Conservation (phyloP, 23 tunicate species). For the Oikopleura vanhoeffeni region DNA sequence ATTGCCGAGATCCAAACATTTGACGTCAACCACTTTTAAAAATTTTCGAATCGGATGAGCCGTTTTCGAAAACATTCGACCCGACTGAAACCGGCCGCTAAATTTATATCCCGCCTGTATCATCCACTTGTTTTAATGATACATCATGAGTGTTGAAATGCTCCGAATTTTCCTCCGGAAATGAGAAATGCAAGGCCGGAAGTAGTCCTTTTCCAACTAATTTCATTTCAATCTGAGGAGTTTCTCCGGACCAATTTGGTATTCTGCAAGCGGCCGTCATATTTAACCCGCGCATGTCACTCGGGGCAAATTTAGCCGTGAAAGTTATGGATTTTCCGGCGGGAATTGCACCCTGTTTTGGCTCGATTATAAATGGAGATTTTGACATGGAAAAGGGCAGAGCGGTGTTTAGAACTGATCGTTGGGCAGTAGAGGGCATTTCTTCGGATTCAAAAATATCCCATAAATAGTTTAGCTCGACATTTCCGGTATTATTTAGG, state of each 20-base stretch:
- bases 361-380: constrained; percentile 21
- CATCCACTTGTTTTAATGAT: neutral
- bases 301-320: neutral
- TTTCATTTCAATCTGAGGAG: neutral
- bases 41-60: too few relatives aligned
- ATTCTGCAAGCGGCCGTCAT: neutral
- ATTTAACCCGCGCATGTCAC: neutral
- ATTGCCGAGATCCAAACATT: too few relatives aligned
- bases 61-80: too few relatives aligned
- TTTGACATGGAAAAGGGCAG: neutral
- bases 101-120: neutral
- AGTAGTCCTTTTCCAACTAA: neutral
- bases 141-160: neutral
- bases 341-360: constrained; percentile 34
- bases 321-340: constrained; percentile 8
- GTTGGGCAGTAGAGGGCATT: neutral
- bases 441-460: neutral
- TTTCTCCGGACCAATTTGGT: neutral
- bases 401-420: neutral
- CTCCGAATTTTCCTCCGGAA: neutral
- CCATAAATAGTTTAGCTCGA: constrained; percentile 41
- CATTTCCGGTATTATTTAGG: constrained; percentile 44
- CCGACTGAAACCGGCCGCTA: too few relatives aligned
- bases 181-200: neutral
- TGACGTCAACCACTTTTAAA: too few relatives aligned